These are phyloP conservation scores for Brotula barbata DNA, from an alignment of 2,797 vertebrate genomes.

Conservation along the genomic window DNA sequence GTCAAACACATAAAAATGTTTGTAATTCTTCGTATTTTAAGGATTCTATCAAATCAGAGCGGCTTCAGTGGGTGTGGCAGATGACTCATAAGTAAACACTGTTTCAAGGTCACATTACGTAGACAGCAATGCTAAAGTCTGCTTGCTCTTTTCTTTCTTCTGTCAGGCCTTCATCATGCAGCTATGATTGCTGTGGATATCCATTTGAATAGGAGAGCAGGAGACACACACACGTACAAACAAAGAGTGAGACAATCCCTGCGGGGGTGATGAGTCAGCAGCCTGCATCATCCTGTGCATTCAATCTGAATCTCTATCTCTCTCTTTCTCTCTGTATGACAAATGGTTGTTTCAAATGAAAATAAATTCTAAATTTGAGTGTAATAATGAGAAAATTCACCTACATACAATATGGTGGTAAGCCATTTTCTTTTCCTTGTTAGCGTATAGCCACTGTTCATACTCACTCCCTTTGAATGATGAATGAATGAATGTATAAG, in stretches of 20 bases:
- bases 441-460: too few relatives aligned
- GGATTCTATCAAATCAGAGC: constrained; percentile 1
- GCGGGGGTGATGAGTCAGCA: constrained; percentile 70
- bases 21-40: too few relatives aligned
- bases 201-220: constrained; percentile 38
- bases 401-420: too few relatives aligned
- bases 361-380: too few relatives aligned
- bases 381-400: too few relatives aligned
- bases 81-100: constrained; percentile 28
- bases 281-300: constrained; percentile 58
- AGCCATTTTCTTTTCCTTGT: too few relatives aligned
- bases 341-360: too few relatives aligned
- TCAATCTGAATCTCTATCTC: constrained; percentile 37
- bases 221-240: constrained; percentile 4
- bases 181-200: constrained; percentile 28
- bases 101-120: constrained; percentile 46
- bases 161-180: constrained; percentile 45
- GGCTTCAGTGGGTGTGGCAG: not conserved
- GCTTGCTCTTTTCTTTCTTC: constrained; percentile 18
- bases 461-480: too few relatives aligned
- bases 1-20: too few relatives aligned
- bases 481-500: too few relatives aligned
- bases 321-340: constrained; percentile 33
- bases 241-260: constrained; percentile 52
- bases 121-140: constrained; percentile 19